phyloP scores from a whole-genome alignment of 2,888 invertebrate genomes.

The Melolontha melolontha region DNA sequence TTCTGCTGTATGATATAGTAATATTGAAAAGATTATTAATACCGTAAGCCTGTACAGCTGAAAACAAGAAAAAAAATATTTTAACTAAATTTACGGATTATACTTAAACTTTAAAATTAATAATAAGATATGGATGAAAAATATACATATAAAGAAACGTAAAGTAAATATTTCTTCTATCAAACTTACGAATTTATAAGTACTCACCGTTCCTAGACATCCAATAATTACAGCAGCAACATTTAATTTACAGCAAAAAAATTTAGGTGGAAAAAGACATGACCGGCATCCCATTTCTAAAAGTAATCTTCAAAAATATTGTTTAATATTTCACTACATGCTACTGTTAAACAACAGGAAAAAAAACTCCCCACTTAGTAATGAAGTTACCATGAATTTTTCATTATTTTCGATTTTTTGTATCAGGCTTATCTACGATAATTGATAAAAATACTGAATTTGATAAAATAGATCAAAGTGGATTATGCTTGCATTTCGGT shows the following conservation, averaged over 20 bases:
- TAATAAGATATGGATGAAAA: neutral
- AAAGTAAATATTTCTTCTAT: neutral
- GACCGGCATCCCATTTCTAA: neutral
- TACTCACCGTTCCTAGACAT: constrained; percentile 33
- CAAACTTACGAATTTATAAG: too few species aligned
- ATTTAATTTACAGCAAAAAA: constrained; percentile 32
- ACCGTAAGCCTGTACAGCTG: constrained; percentile 18
- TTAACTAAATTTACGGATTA: too few species aligned
- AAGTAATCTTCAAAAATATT: too few species aligned
- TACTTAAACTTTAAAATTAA: neutral
- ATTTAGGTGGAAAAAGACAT: constrained; percentile 23
- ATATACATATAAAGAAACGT: neutral
- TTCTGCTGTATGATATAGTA: constrained; percentile 14
- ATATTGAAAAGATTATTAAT: constrained; percentile 11
- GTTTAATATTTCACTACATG: too few species aligned
- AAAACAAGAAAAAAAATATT: neutral
- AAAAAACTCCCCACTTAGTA: too few species aligned
- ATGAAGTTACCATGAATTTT: too few species aligned
- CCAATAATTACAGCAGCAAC: constrained; percentile 25
- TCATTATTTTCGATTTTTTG: too few species aligned
- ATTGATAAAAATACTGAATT: too few species aligned
- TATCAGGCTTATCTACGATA: too few species aligned
- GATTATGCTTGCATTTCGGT: too few species aligned
- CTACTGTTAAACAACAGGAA: too few species aligned
- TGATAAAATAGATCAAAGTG: too few species aligned